A percentile compares a stretch with the other conserved stretches of the same genome.
Evolutionary conservation across 2,888 invertebrate genomes (phyloP).

Genomic region (Hirtodrosophila cameraria): DNA sequence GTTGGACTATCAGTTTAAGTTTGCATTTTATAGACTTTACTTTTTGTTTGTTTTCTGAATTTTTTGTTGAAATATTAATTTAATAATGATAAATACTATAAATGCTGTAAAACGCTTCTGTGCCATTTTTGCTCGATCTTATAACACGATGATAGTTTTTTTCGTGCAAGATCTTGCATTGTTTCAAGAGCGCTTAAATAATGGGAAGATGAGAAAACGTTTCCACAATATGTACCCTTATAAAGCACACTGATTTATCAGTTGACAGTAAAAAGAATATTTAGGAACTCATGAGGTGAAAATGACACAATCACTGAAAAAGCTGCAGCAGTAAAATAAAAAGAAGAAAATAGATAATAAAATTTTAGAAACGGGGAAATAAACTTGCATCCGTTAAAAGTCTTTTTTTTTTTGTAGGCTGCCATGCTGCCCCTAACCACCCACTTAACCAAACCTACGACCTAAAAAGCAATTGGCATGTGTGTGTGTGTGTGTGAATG

Average conservation of each 20-base stretch:
- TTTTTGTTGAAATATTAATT: no score
- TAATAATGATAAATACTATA: no score
- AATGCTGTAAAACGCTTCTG: no score
- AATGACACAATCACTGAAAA: slow-evolving; percentile 17
- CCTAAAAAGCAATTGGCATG: slow-evolving; percentile 39
- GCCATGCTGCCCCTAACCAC: background rate
- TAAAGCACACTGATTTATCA: slow-evolving; percentile 9
- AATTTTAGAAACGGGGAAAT: slow-evolving; percentile 21
- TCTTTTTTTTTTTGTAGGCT: slow-evolving; percentile 19
- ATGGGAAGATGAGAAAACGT: no score
- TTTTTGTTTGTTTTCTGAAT: no score
- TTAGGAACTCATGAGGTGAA: background rate
- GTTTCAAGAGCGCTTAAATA: no score
- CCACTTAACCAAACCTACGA: slow-evolving; percentile 40
- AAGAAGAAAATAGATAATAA: background rate
- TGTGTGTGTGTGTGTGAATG: slow-evolving; percentile 15
- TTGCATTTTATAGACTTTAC: no score
- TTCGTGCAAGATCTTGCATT: no score
- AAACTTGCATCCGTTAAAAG: slow-evolving; percentile 21
- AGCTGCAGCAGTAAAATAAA: background rate
- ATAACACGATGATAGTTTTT: no score
- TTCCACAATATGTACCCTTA: no score
- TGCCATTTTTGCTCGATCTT: no score
- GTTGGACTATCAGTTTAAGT: no score
- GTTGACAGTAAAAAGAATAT: slow-evolving; percentile 11